Base-by-base conservation (phyloP, 2,113 vertebrate genomes). In the Hippocampus abdominalis region DNA sequence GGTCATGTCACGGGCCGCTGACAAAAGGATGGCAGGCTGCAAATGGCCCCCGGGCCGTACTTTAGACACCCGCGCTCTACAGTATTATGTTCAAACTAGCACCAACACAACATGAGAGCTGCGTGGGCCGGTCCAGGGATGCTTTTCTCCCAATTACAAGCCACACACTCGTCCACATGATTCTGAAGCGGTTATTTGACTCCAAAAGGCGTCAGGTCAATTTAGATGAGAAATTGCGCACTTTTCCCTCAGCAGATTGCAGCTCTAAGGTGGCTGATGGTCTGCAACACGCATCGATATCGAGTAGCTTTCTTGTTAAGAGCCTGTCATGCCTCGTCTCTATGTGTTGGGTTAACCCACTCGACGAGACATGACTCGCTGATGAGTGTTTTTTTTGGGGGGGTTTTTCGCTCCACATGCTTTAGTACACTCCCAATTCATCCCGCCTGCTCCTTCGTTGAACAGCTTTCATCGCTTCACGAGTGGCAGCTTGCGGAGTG, bases 401-500 rank as follows among this genome's bases (percentile, higher is more conserved):
- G n/a, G n/a, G n/a, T 71, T 29, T 29, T 29, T 3, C 29, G 29
- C 75, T 71, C 56, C 62, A 56, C 49, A 68, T 63, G 67, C 13
- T 57, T 57, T 69, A 27, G 65, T 78, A 70, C 21, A 2, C 46
- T 67, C 64, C 54, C 75, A 77, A 69, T 83, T 21, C 81, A 71
- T 75, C 73, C 75, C 32, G 80, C 60, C 68, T 23, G 64, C 65
- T 72, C 72, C 16, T 27, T 73, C 63, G 49, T 65, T 77, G 23
- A 32, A 73, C 72, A 74, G 56, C 66, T 78, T 78, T 77, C 68
- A 46, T 74, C 79, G 60, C 64, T 66, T 74, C 69, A 69, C 72
- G 73, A 75, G 79, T 48, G 68, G 78, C 78, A 81, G 70, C 68
- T 76, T 75, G 72, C 72, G 78, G 64, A 81, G 69, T 78, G 73